phyloP scores from a whole-genome alignment of 2,888 invertebrate species.

The Chaitophorus viminalis region DNA sequence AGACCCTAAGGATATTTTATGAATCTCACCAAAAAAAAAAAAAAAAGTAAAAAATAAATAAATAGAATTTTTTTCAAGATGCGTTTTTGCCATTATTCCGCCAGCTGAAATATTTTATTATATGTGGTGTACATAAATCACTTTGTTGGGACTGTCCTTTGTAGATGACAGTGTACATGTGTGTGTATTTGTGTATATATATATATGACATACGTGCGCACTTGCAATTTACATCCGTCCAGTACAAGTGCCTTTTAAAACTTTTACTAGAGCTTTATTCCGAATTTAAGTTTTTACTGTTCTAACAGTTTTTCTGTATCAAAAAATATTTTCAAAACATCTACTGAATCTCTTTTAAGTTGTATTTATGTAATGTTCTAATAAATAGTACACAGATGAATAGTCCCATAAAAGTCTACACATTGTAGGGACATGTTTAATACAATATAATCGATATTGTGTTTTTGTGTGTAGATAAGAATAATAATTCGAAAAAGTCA shows the following conservation, averaged over 20 bases:
- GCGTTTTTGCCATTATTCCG: constrained; percentile 13
- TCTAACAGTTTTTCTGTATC: neutral
- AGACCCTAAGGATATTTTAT: constrained; percentile 13
- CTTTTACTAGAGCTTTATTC: constrained; percentile 20
- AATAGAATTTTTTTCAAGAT: constrained; percentile 41
- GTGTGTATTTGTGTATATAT: neutral
- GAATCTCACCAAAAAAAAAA: constrained; percentile 20
- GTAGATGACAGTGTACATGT: constrained; percentile 6
- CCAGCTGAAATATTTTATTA: constrained; percentile 52
- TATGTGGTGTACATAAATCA: constrained; percentile 47
- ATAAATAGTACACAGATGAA: neutral
- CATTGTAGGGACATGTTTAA: no score
- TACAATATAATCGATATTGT: no score
- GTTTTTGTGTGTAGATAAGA: no score
- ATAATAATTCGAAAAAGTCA: no score
- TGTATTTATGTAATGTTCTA: neutral
- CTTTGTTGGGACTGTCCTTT: constrained; percentile 8
- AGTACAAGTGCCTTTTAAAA: constrained; percentile 38
- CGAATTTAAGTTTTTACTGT: constrained; percentile 22
- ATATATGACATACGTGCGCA: neutral
- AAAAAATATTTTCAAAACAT: neutral
- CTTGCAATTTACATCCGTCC: constrained; percentile 34
- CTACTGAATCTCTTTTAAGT: neutral
- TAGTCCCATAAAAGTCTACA: no score
- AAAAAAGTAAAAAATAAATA: constrained; percentile 13